phyloP scores from a whole-genome alignment of 2,888 invertebrate genomes.

The Emmelina monodactyla region DNA sequence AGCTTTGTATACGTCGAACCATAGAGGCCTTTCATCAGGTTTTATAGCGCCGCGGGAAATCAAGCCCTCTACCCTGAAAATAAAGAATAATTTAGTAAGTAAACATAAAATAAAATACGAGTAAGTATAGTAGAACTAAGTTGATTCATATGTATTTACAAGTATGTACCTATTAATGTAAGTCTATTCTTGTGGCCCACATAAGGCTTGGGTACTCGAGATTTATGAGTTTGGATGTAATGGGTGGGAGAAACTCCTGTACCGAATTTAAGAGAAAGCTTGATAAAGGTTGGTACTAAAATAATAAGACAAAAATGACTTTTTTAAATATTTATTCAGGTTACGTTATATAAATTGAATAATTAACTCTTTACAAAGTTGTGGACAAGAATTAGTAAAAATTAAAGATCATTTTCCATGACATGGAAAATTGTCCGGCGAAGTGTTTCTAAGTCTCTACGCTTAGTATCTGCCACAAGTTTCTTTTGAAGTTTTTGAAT shows the following conservation, averaged over 20 bases:
- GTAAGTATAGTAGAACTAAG: background rate
- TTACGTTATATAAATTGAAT: too few species aligned
- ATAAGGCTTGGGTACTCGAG: too few species aligned
- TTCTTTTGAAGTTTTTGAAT: slow-evolving; percentile 41
- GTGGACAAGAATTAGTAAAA: slow-evolving; percentile 13
- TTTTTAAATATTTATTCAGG: background rate
- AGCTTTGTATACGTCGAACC: slow-evolving; percentile 91
- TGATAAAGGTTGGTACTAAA: too few species aligned
- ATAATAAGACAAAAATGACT: too few species aligned
- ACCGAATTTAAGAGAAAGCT: too few species aligned
- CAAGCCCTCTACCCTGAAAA: slow-evolving; percentile 77
- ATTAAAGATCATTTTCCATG: slow-evolving; percentile 44
- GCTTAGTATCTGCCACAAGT: slow-evolving; percentile 40
- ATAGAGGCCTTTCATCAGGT: slow-evolving; percentile 85
- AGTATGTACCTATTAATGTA: background rate
- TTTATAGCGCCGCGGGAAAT: slow-evolving; percentile 81
- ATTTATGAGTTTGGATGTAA: too few species aligned
- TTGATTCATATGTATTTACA: background rate
- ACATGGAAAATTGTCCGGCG: slow-evolving; percentile 39
- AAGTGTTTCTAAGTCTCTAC: slow-evolving; percentile 40
- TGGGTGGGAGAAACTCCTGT: too few species aligned
- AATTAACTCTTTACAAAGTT: slow-evolving; percentile 9
- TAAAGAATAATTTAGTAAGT: too few species aligned
- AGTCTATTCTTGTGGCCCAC: too few species aligned
- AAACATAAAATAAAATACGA: background rate